Evolutionary conservation across 2,113 vertebrate species (phyloP), one percentile per base, ranked within the genome.

Genomic region (Chaetodon trifascialis): DNA sequence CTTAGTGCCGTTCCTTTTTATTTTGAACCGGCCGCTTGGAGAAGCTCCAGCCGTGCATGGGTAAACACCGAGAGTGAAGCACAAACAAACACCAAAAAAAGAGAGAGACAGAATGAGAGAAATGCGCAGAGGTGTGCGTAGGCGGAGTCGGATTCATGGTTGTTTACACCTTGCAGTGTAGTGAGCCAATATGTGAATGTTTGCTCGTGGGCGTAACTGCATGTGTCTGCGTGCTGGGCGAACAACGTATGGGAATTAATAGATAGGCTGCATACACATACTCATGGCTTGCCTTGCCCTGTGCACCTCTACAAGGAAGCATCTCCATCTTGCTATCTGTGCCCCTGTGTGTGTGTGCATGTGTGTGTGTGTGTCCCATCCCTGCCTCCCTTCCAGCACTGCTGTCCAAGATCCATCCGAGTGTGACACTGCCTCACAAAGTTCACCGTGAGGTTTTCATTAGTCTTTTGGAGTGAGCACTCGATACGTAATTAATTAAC

Each of bases 401-500:
- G 21, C 34, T 54, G 83, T 80, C 78, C 56, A 79, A 73, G 77
- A 84, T 46, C 67, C 81, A 36, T 79, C 38, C 14, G 68, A 67
- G 79, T 86, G 79, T 80, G 80, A 76, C 82, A 63, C 51, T 3
- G 58, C 58, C 71, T 84, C 64, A 36, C 86, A 47, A 86, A 90
- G 86, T 91, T 86, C 88, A 79, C 58, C 4, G 15, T 1, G 16
- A 88, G 83, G 83, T 82, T 84, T 86, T 88, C 86, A 89, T 92
- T 82, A 88, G 87, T 66, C 81, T 87, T 88, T 84, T 86, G 73
- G 79, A 88, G 77, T 30, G 72, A 90, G 80, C 87, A 73, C 85
- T 90, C 77, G 80, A 92, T 91, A 89, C 81, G 76, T 89, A 90
- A 92, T 92, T 92, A 94, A 91, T 91, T 90, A 92, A 88, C 75